phyloP scores from a whole-genome alignment of 2,797 vertebrate genomes.

The Harpagifer antarcticus region DNA sequence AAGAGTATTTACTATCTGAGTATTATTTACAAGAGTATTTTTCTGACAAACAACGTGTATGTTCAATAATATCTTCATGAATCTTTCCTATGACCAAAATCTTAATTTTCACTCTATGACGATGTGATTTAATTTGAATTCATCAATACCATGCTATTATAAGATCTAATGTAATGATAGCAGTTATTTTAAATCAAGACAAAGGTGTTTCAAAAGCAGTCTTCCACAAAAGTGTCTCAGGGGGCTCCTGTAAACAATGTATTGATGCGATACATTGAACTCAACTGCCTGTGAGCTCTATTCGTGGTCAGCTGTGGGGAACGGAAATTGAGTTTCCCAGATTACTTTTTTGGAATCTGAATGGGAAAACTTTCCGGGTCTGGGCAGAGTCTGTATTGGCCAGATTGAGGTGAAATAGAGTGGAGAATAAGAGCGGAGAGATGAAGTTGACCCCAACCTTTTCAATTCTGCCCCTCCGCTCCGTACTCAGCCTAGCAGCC shows the following conservation, averaged over 20 bases:
- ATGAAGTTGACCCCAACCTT: constrained; percentile 85
- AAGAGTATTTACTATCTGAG: neutral
- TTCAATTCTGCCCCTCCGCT: constrained; percentile 72
- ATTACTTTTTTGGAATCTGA: constrained; percentile 73
- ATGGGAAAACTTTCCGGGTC: constrained; percentile 62
- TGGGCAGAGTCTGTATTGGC: constrained; percentile 58
- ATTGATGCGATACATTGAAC: constrained; percentile 60
- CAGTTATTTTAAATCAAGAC: constrained; percentile 25
- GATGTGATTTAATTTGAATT: constrained; percentile 26
- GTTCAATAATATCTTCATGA: neutral
- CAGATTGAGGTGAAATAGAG: constrained; percentile 76
- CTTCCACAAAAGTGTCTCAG: constrained; percentile 29
- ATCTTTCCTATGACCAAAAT: neutral
- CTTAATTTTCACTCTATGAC: constrained; percentile 11
- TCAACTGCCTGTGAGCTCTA: constrained; percentile 33
- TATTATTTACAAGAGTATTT: too few relatives aligned
- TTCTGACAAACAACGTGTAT: neutral
- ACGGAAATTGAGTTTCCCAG: constrained; percentile 69
- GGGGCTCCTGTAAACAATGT: constrained; percentile 37
- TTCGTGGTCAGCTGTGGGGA: constrained; percentile 59
- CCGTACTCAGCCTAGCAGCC: constrained; percentile 48
- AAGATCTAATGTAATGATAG: constrained; percentile 27
- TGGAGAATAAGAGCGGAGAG: constrained; percentile 73
- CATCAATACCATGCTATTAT: constrained; percentile 19
- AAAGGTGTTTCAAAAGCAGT: constrained; percentile 11